Conservation (phyloP, 2,888 invertebrate genomes). For the Epinotia bilunana region DNA sequence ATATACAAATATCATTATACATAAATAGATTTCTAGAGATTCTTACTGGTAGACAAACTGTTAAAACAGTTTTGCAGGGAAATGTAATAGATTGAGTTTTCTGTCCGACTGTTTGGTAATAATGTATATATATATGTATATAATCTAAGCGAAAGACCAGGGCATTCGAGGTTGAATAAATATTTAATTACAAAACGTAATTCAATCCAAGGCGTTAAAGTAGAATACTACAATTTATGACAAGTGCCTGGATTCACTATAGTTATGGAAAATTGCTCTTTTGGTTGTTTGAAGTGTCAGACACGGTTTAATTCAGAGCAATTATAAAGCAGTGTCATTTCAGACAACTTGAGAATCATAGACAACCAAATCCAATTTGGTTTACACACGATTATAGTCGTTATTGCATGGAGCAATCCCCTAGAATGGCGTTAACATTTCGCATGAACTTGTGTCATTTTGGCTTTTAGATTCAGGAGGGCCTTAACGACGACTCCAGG, state of each 20-base stretch:
- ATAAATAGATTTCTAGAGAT: no score
- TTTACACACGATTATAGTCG: neutral
- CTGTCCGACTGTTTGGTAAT: no score
- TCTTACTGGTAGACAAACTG: no score
- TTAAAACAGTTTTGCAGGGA: no score
- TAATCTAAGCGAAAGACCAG: neutral
- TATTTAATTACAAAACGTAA: neutral
- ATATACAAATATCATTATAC: no score
- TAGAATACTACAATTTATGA: neutral
- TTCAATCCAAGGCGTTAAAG: neutral
- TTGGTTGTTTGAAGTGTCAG: neutral
- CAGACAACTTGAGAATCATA: neutral
- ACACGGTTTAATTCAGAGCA: constrained; percentile 1
- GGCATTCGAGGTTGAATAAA: neutral
- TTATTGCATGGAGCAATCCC: neutral
- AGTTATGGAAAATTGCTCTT: neutral
- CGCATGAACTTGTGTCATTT: neutral
- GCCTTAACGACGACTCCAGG: neutral
- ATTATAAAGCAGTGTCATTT: neutral
- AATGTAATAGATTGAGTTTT: no score
- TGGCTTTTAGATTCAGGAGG: neutral
- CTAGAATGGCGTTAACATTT: neutral
- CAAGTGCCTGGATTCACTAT: neutral
- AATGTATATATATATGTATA: no score
- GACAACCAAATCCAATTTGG: neutral